Evolutionary conservation across 1,140 invertebrate species (phyloP).

Genomic region (Globodera ellingtonae): DNA sequence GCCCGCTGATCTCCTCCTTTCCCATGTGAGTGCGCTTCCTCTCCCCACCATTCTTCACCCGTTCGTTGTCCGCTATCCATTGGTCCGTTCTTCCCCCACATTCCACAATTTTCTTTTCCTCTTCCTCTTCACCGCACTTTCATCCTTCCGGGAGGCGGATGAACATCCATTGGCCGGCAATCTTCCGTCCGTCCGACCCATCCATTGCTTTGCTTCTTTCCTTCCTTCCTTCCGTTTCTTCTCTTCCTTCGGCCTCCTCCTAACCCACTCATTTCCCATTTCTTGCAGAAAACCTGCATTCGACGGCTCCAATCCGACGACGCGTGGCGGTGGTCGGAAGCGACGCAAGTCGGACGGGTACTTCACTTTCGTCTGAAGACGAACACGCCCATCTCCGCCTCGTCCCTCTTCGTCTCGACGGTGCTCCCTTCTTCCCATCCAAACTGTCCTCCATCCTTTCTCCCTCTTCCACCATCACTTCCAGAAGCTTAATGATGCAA

Average conservation of each 20-base stretch:
- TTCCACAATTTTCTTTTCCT: not conserved
- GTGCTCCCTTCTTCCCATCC: not conserved
- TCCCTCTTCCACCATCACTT: too few relatives aligned
- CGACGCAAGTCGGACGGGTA: slow-evolving; percentile 64
- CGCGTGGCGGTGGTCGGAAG: slow-evolving; percentile 55
- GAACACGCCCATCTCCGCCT: not conserved
- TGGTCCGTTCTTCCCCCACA: not conserved
- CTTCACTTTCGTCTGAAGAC: slow-evolving; percentile 62
- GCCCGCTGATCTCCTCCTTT: not conserved
- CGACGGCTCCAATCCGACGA: slow-evolving; percentile 59
- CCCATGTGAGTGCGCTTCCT: slow-evolving; percentile 1
- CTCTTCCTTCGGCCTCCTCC: not conserved
- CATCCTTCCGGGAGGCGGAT: slow-evolving; percentile 7
- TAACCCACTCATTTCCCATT: not conserved
- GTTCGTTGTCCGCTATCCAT: not conserved
- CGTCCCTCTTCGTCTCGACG: not conserved
- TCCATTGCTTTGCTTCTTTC: not conserved
- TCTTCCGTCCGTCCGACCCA: not conserved
- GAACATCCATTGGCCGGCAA: not conserved
- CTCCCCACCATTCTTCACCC: not conserved
- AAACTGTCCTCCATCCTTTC: too few relatives aligned
- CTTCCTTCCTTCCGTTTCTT: not conserved
- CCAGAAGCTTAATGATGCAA: not conserved
- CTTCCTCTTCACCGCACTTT: not conserved
- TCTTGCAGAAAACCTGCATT: slow-evolving; percentile 41